Percentiles rank a stretch among this genome's conserved stretches.
Conservation (phyloP, 2,113 vertebrate genomes). For the Seriola dumerili region DNA sequence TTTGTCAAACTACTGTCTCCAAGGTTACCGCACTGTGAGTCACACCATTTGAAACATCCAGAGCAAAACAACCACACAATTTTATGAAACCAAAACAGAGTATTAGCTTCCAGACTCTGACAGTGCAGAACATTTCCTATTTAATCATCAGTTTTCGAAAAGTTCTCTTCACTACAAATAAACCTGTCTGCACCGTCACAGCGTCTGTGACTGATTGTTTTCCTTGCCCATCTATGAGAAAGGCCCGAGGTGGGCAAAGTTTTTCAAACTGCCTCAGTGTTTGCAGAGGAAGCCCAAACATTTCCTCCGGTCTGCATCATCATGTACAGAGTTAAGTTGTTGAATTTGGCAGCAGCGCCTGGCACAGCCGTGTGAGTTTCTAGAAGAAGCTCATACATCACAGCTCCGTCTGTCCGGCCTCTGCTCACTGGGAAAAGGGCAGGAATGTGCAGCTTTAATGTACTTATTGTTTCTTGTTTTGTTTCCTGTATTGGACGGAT, state of each 20-base stretch:
- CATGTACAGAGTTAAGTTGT: constrained; percentile 53
- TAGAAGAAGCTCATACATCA: constrained; percentile 15
- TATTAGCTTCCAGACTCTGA: too few relatives aligned
- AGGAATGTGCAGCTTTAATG: constrained; percentile 38
- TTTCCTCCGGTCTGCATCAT: constrained; percentile 53
- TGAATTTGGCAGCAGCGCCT: constrained; percentile 67
- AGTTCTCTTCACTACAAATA: too few relatives aligned
- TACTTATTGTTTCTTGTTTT: constrained; percentile 26
- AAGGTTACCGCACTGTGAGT: too few relatives aligned
- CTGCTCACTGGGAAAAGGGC: constrained; percentile 14
- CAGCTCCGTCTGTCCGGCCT: neutral
- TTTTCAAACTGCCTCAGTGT: constrained; percentile 14
- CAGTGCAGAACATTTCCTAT: too few relatives aligned
- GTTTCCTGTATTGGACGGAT: constrained; percentile 46
- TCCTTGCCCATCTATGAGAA: constrained; percentile 49
- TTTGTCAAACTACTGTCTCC: too few relatives aligned
- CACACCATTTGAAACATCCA: too few relatives aligned
- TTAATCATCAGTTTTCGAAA: too few relatives aligned
- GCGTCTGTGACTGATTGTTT: constrained; percentile 28
- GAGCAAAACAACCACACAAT: too few relatives aligned
- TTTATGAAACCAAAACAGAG: too few relatives aligned
- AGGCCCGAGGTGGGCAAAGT: neutral
- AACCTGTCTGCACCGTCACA: too few relatives aligned
- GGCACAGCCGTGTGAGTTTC: constrained; percentile 31
- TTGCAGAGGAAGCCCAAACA: constrained; percentile 56